phyloP scores from a whole-genome alignment of 2,888 invertebrate genomes.

The Sepioteuthis lessoniana region DNA sequence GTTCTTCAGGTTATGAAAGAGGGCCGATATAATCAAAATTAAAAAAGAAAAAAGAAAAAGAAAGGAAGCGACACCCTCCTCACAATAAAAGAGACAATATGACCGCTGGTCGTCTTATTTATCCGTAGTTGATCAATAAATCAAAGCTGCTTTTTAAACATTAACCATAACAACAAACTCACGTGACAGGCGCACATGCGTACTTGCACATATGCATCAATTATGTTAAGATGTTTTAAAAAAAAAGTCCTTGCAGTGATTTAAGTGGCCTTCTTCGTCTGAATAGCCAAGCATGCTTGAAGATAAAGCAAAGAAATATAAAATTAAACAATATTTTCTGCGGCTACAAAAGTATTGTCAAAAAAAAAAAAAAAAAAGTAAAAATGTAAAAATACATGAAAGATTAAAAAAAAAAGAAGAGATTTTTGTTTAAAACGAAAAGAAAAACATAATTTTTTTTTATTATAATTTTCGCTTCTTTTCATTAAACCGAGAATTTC shows the following conservation, averaged over 20 bases:
- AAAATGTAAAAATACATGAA: too few species aligned
- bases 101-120: background rate
- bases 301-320: background rate
- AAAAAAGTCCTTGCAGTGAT: background rate
- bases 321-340: background rate
- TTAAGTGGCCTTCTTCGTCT: background rate
- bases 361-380: too few species aligned
- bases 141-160: background rate
- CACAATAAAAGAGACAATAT: background rate
- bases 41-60: too few species aligned
- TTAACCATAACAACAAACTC: background rate
- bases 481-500: too few species aligned
- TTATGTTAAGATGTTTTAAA: background rate
- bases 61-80: background rate
- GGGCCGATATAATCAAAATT: background rate
- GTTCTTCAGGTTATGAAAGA: conserved; percentile 6
- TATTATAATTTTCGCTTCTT: too few species aligned
- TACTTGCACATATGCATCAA: too few species aligned
- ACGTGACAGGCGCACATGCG: background rate
- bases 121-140: background rate
- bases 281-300: background rate
- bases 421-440: too few species aligned
- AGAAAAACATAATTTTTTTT: too few species aligned
- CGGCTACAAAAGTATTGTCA: background rate
- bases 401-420: too few species aligned